phyloP scores from a whole-genome alignment of 2,113 vertebrate species.

The Felis chaus region DNA sequence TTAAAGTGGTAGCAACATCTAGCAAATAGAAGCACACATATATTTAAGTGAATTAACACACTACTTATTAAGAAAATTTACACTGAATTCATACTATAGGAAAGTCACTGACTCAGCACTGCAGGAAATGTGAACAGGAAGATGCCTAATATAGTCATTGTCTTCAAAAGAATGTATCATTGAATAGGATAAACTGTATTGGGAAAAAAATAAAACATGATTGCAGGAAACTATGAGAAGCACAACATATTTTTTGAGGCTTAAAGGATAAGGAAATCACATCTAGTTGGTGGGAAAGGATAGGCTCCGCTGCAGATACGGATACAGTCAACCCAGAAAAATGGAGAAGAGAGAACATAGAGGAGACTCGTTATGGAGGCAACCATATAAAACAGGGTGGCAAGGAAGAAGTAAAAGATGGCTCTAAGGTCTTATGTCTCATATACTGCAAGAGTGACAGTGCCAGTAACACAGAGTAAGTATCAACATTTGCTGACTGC shows the following conservation, averaged over 20 bases:
- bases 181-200: not conserved
- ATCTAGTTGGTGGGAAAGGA: not conserved
- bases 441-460: not conserved
- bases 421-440: not conserved
- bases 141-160: not conserved
- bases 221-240: not conserved
- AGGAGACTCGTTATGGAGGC: not conserved
- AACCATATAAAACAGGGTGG: not conserved
- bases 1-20: not conserved
- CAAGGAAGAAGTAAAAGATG: not conserved
- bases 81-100: not conserved
- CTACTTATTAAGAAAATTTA: not conserved
- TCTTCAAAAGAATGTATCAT: constrained; percentile 15
- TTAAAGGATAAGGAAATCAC: not conserved
- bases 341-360: not conserved
- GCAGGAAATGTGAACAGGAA: constrained; percentile 17
- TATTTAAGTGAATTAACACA: not conserved
- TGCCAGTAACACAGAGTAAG: not conserved
- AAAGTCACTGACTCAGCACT: not conserved
- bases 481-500: not conserved
- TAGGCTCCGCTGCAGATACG: not conserved
- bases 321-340: not conserved
- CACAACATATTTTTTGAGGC: not conserved
- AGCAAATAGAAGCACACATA: not conserved
- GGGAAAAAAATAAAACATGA: not conserved